Evolutionary conservation across 2,888 invertebrate species (phyloP).

Genomic region (Drosophila tanythrix): DNA sequence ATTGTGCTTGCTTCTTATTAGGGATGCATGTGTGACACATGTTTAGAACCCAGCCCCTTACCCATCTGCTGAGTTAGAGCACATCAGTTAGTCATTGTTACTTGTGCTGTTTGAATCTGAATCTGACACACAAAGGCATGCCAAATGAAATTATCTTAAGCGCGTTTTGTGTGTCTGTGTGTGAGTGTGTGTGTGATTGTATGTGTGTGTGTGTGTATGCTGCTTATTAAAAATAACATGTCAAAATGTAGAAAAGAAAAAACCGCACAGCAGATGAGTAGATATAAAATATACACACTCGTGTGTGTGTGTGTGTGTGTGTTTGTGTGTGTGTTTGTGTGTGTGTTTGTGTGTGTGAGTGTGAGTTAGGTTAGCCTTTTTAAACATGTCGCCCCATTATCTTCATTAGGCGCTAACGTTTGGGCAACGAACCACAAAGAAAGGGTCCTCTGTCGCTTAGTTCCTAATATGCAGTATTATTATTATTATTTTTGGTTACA

Average conservation of each 20-base stretch:
- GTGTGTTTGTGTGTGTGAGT: constrained; percentile 11
- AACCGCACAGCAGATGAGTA: constrained; percentile 52
- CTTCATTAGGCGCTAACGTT: constrained; percentile 75
- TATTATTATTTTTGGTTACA: constrained; percentile 45
- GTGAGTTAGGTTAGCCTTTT: constrained; percentile 44
- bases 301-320: not conserved
- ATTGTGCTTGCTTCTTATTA: constrained; percentile 55
- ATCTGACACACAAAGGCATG: constrained; percentile 41
- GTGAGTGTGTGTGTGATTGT: not conserved
- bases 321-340: constrained; percentile 8
- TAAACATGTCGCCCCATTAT: constrained; percentile 74
- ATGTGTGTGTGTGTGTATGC: constrained; percentile 20
- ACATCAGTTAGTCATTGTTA: constrained; percentile 51
- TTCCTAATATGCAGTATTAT: not conserved
- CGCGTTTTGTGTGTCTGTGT: constrained; percentile 38
- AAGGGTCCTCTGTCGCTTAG: constrained; percentile 34
- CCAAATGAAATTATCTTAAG: constrained; percentile 56
- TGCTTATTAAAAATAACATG: constrained; percentile 78
- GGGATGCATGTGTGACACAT: constrained; percentile 71
- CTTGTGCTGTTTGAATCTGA: constrained; percentile 33
- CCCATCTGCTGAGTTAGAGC: constrained; percentile 29
- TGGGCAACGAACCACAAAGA: constrained; percentile 29
- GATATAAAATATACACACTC: constrained; percentile 40
- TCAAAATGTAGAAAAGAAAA: constrained; percentile 62
- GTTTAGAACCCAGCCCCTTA: constrained; percentile 22